A percentile compares a stretch with the other conserved stretches of the same genome.
Conservation (phyloP, 2,797 vertebrate genomes). For the Xiphophorus birchmanni region DNA sequence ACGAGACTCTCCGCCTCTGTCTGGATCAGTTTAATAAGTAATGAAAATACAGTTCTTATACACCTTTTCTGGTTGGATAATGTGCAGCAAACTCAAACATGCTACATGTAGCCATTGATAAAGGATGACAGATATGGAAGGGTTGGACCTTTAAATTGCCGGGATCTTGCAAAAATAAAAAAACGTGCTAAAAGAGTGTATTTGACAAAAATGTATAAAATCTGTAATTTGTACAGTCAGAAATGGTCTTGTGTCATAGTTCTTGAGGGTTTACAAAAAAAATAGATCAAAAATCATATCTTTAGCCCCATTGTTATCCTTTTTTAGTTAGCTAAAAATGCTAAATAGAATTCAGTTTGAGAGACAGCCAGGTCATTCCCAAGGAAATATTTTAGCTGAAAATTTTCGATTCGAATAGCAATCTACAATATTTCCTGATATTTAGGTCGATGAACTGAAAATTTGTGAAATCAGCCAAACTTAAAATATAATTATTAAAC, state of each 20-base stretch:
- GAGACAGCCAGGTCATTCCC: not conserved
- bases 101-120: not conserved
- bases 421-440: not conserved
- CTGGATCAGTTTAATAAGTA: conserved; percentile 94
- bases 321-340: not conserved
- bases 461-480: not conserved
- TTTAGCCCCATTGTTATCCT: not conserved
- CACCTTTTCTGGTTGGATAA: not conserved
- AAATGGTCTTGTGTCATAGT: not conserved
- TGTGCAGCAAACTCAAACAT: not conserved
- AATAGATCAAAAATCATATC: not conserved
- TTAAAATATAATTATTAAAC: not conserved
- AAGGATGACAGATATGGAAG: not conserved
- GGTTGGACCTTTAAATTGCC: not conserved
- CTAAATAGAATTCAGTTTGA: not conserved
- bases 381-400: not conserved
- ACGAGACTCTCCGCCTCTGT: conserved; percentile 89
- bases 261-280: not conserved
- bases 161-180: not conserved
- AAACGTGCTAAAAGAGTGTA: not conserved
- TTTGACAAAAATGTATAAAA: not conserved
- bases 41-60: conserved; percentile 5
- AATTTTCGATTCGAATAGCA: too few species aligned
- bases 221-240: not conserved
- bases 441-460: not conserved